Percentiles rank a stretch among this genome's conserved stretches.
phyloP scores from a whole-genome alignment of 2,888 invertebrate genomes.

The Campoplex nolae region DNA sequence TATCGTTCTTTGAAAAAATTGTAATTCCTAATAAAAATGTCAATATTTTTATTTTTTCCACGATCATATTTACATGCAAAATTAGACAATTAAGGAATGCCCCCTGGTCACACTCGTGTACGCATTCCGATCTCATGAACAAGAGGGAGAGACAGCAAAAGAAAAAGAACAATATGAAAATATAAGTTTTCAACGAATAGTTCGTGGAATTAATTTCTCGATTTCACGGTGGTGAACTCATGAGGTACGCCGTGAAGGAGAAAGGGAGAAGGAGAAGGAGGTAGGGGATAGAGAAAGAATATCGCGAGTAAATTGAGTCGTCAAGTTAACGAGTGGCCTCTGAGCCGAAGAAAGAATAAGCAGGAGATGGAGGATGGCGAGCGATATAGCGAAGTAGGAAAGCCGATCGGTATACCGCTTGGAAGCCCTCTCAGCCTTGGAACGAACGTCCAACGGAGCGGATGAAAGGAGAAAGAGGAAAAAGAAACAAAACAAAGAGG shows the following conservation, averaged over 20 bases:
- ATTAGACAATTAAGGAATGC: conserved; percentile 21
- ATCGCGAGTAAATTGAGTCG: conserved; percentile 75
- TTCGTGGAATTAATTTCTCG: conserved; percentile 43
- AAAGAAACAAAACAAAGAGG: conserved; percentile 8
- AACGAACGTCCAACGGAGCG: conserved; percentile 29
- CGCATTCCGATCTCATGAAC: conserved; percentile 7
- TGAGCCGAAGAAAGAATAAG: conserved; percentile 31
- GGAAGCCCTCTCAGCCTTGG: conserved; percentile 44
- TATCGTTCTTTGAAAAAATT: background rate
- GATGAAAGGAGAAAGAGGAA: conserved; percentile 31
- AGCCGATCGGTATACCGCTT: conserved; percentile 45
- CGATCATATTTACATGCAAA: conserved; percentile 14
- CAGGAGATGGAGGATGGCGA: conserved; percentile 31
- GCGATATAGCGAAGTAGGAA: conserved; percentile 28
- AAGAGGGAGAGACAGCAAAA: background rate
- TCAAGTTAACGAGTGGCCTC: conserved; percentile 76
- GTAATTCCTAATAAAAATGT: background rate
- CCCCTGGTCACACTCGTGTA: conserved; percentile 14
- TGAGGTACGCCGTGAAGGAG: conserved; percentile 5
- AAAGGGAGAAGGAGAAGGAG: background rate
- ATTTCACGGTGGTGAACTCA: conserved; percentile 15
- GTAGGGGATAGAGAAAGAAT: too few relatives aligned
- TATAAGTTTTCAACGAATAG: conserved; percentile 19
- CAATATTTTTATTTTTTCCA: background rate
- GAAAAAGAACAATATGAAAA: conserved; percentile 7